A percentile compares a stretch with the other conserved stretches of the same genome.
phyloP scores from a whole-genome alignment of 2,113 vertebrate genomes.

The Dicentrarchus labrax region DNA sequence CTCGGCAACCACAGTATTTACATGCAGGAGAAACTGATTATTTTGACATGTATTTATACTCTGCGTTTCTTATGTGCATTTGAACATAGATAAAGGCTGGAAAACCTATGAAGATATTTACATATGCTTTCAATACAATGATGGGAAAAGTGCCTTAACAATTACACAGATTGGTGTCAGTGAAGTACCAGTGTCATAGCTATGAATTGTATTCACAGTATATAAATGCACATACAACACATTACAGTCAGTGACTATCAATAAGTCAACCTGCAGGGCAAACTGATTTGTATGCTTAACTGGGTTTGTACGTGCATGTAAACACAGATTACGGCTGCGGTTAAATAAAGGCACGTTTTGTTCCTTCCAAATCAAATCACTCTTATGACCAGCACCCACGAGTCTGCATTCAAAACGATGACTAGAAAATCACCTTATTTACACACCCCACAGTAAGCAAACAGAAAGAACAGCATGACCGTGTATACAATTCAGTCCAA shows the following conservation, averaged over 20 bases:
- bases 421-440: neutral
- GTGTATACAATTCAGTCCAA: neutral
- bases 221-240: neutral
- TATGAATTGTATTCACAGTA: neutral
- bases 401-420: neutral
- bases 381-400: neutral
- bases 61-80: too few species aligned
- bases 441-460: neutral
- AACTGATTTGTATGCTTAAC: neutral
- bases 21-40: too few species aligned
- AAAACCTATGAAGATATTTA: too few species aligned
- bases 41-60: too few species aligned
- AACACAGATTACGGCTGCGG: slow-evolving; percentile 1
- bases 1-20: too few species aligned
- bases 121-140: too few species aligned
- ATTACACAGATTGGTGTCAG: neutral
- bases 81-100: too few species aligned
- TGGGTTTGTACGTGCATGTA: neutral
- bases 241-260: neutral
- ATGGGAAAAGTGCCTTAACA: too few species aligned
- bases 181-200: neutral
- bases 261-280: neutral
- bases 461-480: neutral
- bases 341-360: neutral
- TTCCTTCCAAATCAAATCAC: neutral